Conservation (phyloP, 2,888 invertebrate genomes). For the Orthonevra nobilis region DNA sequence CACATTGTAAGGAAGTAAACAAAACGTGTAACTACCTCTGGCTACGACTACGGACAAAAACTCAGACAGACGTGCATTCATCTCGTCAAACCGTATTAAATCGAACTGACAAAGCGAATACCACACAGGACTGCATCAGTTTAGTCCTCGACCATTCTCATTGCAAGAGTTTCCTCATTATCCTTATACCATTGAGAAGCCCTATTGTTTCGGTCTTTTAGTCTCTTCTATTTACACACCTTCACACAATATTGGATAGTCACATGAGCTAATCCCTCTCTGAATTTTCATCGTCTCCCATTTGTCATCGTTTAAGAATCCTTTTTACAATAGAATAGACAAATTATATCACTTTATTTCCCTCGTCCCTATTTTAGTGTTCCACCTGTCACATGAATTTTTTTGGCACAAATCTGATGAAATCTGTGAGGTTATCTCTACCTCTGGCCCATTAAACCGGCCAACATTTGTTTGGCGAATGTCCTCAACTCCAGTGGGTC, state of each 20-base stretch:
- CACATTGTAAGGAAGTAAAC: conserved; percentile 25
- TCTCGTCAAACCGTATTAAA: conserved; percentile 30
- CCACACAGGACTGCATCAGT: conserved; percentile 3
- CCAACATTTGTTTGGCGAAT: conserved; percentile 76
- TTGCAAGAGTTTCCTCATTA: conserved; percentile 35
- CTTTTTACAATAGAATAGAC: conserved; percentile 56
- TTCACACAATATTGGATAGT: conserved; percentile 24
- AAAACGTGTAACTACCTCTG: conserved; percentile 40
- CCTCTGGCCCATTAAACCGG: conserved; percentile 74
- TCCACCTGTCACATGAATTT: conserved; percentile 5
- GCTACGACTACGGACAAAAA: conserved; percentile 27
- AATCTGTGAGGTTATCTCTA: conserved; percentile 13
- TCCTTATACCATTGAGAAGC: conserved; percentile 21
- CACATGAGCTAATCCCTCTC: conserved; percentile 15
- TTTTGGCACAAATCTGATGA: conserved; percentile 60
- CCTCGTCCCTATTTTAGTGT: not conserved
- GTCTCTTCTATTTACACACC: too few relatives aligned
- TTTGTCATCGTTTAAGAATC: conserved; percentile 53
- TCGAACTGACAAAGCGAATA: conserved; percentile 47
- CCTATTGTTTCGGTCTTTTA: conserved; percentile 36
- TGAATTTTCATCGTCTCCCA: not conserved
- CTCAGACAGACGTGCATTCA: conserved; percentile 42
- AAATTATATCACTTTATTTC: conserved; percentile 67
- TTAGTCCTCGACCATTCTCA: not conserved
- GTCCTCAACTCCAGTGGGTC: conserved; percentile 77